These are phyloP conservation scores for Theocolax elegans DNA, from an alignment of 1,140 invertebrate genomes.

Conservation along the genomic window DNA sequence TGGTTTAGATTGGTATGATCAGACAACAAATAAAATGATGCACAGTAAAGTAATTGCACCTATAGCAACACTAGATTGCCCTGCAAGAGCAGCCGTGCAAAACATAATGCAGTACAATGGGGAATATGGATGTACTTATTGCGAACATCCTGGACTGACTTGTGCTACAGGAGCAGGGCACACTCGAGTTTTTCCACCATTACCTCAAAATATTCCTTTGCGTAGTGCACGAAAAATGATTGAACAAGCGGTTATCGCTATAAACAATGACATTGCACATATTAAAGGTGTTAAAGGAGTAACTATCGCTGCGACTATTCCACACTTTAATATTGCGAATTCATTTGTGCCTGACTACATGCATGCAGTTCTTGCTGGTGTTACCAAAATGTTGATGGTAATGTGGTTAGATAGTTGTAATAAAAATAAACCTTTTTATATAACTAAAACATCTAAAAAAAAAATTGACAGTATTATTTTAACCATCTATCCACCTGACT, in stretches of 20 bases:
- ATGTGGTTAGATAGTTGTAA: constrained; percentile 17
- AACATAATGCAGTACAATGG: constrained; percentile 21
- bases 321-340: too few species aligned
- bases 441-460: background rate
- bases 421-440: background rate
- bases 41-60: constrained; percentile 7
- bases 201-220: background rate
- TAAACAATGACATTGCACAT: background rate
- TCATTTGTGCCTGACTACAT: too few species aligned
- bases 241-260: background rate
- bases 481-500: constrained; percentile 27
- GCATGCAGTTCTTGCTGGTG: background rate
- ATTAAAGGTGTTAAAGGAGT: constrained; percentile 13
- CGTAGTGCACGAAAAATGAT: background rate
- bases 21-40: background rate
- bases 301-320: too few species aligned
- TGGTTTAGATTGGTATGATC: background rate
- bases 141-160: constrained; percentile 15
- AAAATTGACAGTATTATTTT: background rate
- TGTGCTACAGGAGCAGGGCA: background rate
- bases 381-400: background rate
- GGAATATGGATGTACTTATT: background rate
- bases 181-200: constrained; percentile 19
- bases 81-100: background rate
- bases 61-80: constrained; percentile 8